These are phyloP conservation scores for Pelmatolapia mariae DNA, from an alignment of 2,113 vertebrate species.

Conservation along the genomic window DNA sequence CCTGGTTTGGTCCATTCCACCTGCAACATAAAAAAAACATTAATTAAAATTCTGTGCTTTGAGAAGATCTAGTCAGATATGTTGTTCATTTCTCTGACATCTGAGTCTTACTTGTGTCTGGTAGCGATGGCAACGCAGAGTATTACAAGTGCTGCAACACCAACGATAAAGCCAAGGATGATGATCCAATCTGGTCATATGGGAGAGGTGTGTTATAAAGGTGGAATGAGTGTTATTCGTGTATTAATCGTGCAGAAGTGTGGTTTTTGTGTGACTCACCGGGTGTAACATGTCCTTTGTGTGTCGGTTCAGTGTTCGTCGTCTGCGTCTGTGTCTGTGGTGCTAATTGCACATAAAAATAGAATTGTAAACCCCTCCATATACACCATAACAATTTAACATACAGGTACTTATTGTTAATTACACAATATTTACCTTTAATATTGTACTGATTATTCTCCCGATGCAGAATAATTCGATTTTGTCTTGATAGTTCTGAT, in stretches of 20 bases:
- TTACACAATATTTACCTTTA: neutral
- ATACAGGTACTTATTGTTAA: neutral
- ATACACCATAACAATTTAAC: neutral
- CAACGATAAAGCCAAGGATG: constrained; percentile 49
- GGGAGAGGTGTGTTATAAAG: neutral
- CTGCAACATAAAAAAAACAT: neutral
- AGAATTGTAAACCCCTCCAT: neutral
- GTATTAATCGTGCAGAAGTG: neutral
- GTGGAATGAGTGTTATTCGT: neutral
- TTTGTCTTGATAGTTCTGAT: neutral
- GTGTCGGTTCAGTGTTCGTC: accelerated
- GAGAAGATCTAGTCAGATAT: neutral
- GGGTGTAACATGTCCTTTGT: neutral
- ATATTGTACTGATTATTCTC: neutral
- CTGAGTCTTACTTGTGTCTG: constrained; percentile 53
- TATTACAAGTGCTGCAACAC: constrained; percentile 32
- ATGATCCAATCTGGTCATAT: constrained; percentile 57
- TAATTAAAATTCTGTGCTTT: neutral
- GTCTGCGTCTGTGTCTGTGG: neutral
- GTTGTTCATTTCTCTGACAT: neutral
- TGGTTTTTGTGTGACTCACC: constrained; percentile 4
- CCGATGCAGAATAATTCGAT: accelerated
- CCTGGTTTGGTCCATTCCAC: constrained; percentile 36
- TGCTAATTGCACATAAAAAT: neutral
- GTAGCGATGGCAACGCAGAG: constrained; percentile 55